Evolutionary conservation across 2,888 invertebrate species (phyloP), one percentile per base, ranked within the genome.

Genomic region (Laothoe populi): DNA sequence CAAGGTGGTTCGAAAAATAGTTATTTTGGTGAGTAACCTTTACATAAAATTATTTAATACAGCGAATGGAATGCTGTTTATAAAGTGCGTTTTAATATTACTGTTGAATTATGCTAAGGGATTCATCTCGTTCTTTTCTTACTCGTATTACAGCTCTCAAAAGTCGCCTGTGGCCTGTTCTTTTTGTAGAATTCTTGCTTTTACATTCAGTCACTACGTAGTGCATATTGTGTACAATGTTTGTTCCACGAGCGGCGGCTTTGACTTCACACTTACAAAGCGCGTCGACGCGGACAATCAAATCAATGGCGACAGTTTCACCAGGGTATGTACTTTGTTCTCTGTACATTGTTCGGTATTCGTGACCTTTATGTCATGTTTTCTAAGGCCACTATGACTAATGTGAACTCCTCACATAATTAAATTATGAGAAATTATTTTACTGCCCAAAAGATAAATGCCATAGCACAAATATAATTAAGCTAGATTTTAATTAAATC

Each of bases 271-370:
- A 79, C 82, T 86, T 85, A 87, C 88, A 88, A 89, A 88, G 87
- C 79, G 81, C 80, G 83, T 81, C 81, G 78, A 75, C 73, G 72
- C 77, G 76, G 77, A 88, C 88, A 86, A 86, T 89, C 83, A 82
- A 84, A 88, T 89, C 84, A 82, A 81, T 77, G 79, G 79, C 80
- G 84, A 85, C 86, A 83, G 83, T 84, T 85, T 86, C 84, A 61
- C 60, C 16, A 44, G n/a, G 21, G 48, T 16, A 19, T 35, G 24
- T 42, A 40, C 10, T 48, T 49, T 44, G 61, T 23, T 19, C 48
- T 49, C 59, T 38, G 46, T 48, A 31, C 35, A 19, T 53, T 35
- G 53, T 53, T 53, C 31, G 19, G 16, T 10, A 35, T 19, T 53
- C 53, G 31, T 53, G 19, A 53, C 57, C 44, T 61, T 44, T 45